Conservation (phyloP, 2,797 vertebrate genomes). For the Smutsia temminckii region DNA sequence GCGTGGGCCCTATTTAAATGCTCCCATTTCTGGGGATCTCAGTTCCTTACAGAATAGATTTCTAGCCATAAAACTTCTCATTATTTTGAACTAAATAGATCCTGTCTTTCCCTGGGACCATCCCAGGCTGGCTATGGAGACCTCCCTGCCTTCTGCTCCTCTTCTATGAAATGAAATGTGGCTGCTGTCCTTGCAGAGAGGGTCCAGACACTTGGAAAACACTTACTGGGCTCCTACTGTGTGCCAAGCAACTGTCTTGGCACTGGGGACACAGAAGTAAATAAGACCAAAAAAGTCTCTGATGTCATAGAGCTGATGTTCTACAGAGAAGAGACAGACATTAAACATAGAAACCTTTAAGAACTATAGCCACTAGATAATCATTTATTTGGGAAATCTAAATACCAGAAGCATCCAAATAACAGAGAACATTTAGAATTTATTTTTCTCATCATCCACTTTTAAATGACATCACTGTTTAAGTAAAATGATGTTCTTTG, state of each 20-base stretch:
- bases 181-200: background rate
- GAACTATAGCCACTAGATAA: background rate
- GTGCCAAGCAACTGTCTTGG: background rate
- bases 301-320: background rate
- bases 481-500: background rate
- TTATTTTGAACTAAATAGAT: slow-evolving; percentile 30
- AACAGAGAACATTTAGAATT: background rate
- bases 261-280: background rate
- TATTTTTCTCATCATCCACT: background rate
- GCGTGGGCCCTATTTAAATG: background rate
- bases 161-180: background rate
- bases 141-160: background rate
- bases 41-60: background rate
- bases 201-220: background rate
- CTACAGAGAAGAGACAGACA: background rate
- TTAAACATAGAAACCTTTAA: background rate
- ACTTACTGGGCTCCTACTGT: background rate
- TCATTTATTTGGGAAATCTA: background rate
- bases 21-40: background rate
- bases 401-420: background rate
- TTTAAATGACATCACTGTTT: background rate
- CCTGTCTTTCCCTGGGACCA: background rate
- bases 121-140: background rate
- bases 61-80: background rate
- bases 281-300: background rate